Evolutionary conservation across 2,113 vertebrate genomes (phyloP).

Genomic region (Accipiter virgatus): DNA sequence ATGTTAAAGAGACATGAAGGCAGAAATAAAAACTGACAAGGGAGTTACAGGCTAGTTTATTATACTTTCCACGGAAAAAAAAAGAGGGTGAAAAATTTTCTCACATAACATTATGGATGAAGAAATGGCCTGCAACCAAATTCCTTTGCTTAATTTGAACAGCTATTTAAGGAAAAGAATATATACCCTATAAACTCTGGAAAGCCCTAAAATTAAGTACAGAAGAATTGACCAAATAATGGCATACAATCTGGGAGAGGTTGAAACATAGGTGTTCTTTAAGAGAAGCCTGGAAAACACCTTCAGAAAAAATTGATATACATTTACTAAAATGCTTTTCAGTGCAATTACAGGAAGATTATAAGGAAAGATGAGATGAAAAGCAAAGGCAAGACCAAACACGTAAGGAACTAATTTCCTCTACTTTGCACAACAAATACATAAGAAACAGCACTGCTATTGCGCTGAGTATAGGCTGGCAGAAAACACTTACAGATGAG

Average conservation of each 20-base stretch:
- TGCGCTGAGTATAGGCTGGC: rapidly evolving
- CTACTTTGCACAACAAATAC: background rate
- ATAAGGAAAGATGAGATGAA: background rate
- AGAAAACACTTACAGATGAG: background rate
- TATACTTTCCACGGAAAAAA: background rate
- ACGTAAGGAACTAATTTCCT: background rate
- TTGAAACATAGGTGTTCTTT: background rate
- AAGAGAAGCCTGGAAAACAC: background rate
- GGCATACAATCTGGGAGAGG: background rate
- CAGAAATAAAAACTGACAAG: background rate
- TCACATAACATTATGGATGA: background rate
- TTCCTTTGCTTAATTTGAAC: background rate
- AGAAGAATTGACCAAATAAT: background rate
- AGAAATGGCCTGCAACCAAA: background rate
- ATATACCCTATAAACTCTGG: background rate
- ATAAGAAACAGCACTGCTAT: background rate
- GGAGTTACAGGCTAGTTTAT: background rate
- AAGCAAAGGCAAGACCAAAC: background rate
- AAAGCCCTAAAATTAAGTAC: background rate
- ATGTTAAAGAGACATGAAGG: background rate
- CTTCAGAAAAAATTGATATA: background rate
- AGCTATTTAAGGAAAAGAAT: background rate
- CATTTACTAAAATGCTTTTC: background rate
- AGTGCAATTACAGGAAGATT: background rate
- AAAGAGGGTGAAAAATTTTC: background rate